Base-by-base conservation (phyloP, 2,888 invertebrate genomes). In the Stenichneumon culpator region DNA sequence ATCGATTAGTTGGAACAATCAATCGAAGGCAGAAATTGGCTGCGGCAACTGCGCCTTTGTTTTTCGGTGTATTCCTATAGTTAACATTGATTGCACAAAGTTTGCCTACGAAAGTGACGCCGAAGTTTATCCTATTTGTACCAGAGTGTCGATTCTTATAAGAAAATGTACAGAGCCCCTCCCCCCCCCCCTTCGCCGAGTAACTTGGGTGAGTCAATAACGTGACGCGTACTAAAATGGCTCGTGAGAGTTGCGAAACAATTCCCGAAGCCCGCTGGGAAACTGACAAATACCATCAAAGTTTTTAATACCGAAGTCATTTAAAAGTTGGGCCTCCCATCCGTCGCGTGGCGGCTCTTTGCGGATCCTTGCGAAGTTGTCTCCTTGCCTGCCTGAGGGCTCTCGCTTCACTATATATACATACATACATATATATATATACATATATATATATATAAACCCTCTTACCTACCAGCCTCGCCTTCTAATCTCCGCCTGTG, bases 271-370 rank as follows among this genome's bases (percentile, higher is more conserved):
- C 83, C 88, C 87, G 60, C 80, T 87, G 87, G 88, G 88, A 90
- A 91, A 89, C 90, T 91, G 92, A 92, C 92, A 92, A 92, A 92
- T 92, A 90, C 92, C 90, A 92, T 92, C 92, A 92, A 92, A 92
- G 90, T 92, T 92, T 88, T 92, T 92, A 92, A 92, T 92, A 89
- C 92, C 91, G 86, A 91, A 92, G 92, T 92, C 91, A 92, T 92
- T 92, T 92, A 91, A 92, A 92, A 92, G 89, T 92, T 91, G 86
- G 88, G 77, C 86, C 9, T 25, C 22, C 89, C 89, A 89, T 92
- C 90, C 89, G 90, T 92, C 92, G 89, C 89, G 87, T 89, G 88
- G 88, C 87, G 36, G 68, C 54, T 81, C 83, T 82, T 83, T 74
- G 52, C 77, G 54, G 78, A 79, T 77, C 65, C 69, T 65, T 52